phyloP scores from a whole-genome alignment of 2,113 vertebrate species.

The Tretioscincus oriximinensis region DNA sequence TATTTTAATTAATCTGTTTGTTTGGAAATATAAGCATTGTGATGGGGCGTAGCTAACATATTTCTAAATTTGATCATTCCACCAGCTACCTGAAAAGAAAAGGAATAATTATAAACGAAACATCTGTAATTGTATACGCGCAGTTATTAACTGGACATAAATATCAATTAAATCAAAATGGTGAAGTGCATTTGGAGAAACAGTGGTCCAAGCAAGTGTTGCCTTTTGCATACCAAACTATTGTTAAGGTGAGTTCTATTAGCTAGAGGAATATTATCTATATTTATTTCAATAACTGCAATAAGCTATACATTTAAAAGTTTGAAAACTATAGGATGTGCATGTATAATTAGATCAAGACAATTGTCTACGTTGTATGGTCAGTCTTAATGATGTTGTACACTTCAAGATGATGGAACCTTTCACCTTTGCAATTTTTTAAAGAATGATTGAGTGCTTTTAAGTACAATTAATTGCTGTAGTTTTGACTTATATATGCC shows the following conservation, averaged over 20 bases:
- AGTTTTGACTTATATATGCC: neutral
- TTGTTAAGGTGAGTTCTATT: conserved; percentile 84
- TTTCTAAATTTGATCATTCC: conserved; percentile 23
- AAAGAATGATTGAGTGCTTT: neutral
- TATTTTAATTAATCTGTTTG: neutral
- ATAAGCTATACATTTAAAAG: neutral
- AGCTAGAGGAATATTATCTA: neutral
- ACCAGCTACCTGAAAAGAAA: conserved; percentile 88
- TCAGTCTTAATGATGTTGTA: neutral
- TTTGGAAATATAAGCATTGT: neutral
- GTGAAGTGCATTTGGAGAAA: conserved; percentile 90
- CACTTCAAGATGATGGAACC: neutral
- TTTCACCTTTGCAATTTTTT: neutral
- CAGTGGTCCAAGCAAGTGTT: conserved; percentile 95
- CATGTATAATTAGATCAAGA: neutral
- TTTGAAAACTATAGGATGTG: neutral
- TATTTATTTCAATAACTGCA: neutral
- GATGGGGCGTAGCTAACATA: neutral
- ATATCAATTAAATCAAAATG: conserved; percentile 86
- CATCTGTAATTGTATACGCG: conserved; percentile 82
- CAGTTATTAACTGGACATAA: conserved; percentile 89
- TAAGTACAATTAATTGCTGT: neutral
- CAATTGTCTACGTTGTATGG: neutral
- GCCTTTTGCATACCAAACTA: conserved; percentile 88
- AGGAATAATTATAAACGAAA: conserved; percentile 90